Percentiles rank a stretch among this genome's conserved stretches.
Evolutionary conservation across 2,113 vertebrate species (phyloP).

Genomic region (Rhineura floridana): DNA sequence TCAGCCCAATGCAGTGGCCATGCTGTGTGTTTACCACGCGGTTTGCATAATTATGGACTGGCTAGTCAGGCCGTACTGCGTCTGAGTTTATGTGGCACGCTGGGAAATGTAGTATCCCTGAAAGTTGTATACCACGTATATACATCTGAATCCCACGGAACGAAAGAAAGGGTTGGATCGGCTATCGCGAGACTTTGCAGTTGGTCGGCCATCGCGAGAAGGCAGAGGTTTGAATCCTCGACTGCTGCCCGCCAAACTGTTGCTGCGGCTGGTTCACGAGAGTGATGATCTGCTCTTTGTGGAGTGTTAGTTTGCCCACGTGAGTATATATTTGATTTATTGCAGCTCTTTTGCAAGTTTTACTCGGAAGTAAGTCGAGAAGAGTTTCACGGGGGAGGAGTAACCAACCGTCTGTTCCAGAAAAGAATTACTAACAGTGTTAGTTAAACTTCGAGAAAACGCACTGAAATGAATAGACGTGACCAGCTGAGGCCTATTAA

Average conservation of each 20-base stretch:
- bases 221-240: background rate
- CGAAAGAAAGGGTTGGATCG: background rate
- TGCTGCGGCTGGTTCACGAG: background rate
- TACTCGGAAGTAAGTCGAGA: background rate
- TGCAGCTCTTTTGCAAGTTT: background rate
- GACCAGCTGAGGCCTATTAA: no score
- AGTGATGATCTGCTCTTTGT: background rate
- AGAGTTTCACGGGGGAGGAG: no score
- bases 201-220: background rate
- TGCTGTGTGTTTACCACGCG: no score
- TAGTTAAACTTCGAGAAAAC: no score
- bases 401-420: background rate
- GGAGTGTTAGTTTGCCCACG: background rate
- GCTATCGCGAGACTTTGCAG: background rate
- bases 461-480: no score
- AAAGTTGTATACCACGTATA: background rate
- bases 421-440: background rate
- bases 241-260: background rate
- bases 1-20: no score
- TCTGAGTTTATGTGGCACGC: background rate
- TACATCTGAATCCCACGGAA: background rate
- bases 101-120: background rate
- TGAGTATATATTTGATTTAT: background rate
- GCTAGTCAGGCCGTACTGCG: no score
- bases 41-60: background rate